Base-by-base conservation (phyloP, 2,113 vertebrate genomes). In the Mesitornis unicolor region DNA sequence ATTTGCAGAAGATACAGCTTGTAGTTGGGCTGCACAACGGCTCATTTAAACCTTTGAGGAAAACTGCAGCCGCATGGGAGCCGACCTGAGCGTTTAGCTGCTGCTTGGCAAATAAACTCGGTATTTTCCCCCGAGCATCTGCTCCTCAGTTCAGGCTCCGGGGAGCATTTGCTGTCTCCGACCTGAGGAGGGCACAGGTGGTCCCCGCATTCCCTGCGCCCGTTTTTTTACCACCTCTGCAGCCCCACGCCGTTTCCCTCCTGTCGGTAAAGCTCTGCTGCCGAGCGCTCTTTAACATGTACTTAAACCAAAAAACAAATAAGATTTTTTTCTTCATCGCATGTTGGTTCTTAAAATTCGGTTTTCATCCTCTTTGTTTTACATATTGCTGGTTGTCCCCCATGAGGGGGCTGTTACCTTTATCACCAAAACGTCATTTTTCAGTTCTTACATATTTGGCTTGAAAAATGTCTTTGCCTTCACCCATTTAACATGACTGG, bases 141-240 rank as follows among this genome's bases (percentile, higher is more conserved):
- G 75, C 83, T 35, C 14, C 48, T 64, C 68, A 28, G 51, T 47
- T 16, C 38, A 11, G 76, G 25, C 38, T 61, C 64, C 60, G 3
- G 25, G 19, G 33, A 87, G 29, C 8, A 1, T 6, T 65, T 20
- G 36, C 74, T n/a, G 43, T 43, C 47, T 60, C n/a, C 47, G 84
- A 29, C 26, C 56, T 54, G 65, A 86, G 60, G 33, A 11, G 51
- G 54, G 45, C 73, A 38, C 50, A 7, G 77, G 48, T 43, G 59
- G 59, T 25, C 28, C 59, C 40, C 4, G 28, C 33, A 25, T 1
- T 3, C 10, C 28, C 24, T 0, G 0, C 0, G 1, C 35, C 67
- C 43, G 11, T 17, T 31, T 15, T 42, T 43, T 6, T 4, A 10
- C 70, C 47, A 38, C 10, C 48, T 47, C 57, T 68, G 65, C 57